These are phyloP conservation scores for Rhinoderma darwinii DNA, from an alignment of 2,113 vertebrate genomes.

Conservation along the genomic window DNA sequence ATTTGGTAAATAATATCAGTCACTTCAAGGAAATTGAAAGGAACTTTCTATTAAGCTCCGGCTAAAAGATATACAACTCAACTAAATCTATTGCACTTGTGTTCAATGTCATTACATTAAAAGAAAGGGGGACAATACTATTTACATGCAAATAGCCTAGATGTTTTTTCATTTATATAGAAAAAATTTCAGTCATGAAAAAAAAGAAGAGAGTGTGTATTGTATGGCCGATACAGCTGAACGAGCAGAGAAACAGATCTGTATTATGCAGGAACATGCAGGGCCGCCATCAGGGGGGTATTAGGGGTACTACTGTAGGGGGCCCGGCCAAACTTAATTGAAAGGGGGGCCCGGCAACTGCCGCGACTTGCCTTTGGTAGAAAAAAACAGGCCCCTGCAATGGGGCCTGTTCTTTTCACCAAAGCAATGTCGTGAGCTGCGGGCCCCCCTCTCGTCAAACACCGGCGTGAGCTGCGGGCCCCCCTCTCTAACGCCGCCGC, in stretches of 20 bases:
- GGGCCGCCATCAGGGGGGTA: too few relatives aligned
- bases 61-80: conserved; percentile 1
- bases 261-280: not conserved
- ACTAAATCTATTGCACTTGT: not conserved
- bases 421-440: too few relatives aligned
- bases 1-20: conserved; percentile 19
- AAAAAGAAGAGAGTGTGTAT: not conserved
- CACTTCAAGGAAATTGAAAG: not conserved
- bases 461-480: too few relatives aligned
- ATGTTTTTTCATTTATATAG: conserved; percentile 33
- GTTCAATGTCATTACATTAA: conserved; percentile 34
- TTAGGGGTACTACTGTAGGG: too few relatives aligned
- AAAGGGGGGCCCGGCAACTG: too few relatives aligned
- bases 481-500: too few relatives aligned
- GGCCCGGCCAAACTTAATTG: too few relatives aligned
- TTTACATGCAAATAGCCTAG: conserved; percentile 43
- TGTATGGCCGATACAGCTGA: not conserved
- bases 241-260: not conserved
- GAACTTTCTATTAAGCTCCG: conserved; percentile 27
- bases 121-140: not conserved
- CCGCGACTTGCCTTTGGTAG: too few relatives aligned
- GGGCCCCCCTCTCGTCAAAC: too few relatives aligned
- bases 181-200: conserved; percentile 14
- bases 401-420: too few relatives aligned
- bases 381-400: too few relatives aligned